Percentiles rank a stretch among this genome's conserved stretches.
Evolutionary conservation across 2,888 invertebrate species (phyloP).

Genomic region (Pardosa pseudoannulata): DNA sequence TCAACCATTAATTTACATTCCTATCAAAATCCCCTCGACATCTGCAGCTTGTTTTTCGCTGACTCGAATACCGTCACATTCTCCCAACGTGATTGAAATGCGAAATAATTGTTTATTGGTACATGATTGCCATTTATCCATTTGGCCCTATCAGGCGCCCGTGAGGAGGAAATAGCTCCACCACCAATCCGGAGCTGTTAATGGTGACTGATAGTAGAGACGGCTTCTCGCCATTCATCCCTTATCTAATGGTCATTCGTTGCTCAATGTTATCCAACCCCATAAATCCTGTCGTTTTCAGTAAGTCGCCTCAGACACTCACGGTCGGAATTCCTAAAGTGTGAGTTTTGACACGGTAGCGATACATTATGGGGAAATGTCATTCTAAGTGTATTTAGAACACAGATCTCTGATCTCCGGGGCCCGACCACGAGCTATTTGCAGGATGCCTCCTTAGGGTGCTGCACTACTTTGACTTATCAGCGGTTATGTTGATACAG

Average conservation of each 20-base stretch:
- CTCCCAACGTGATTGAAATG: conserved; percentile 53
- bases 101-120: conserved; percentile 28
- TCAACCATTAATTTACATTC: too few relatives aligned
- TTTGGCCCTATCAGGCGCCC: not conserved
- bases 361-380: not conserved
- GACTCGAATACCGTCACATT: not conserved
- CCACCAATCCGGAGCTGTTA: conserved; percentile 54
- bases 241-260: conserved; percentile 33
- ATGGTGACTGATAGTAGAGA: conserved; percentile 61
- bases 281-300: conserved; percentile 38
- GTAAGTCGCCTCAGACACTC: not conserved
- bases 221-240: conserved; percentile 26
- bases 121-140: conserved; percentile 27
- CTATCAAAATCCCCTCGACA: too few relatives aligned
- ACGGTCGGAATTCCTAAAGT: not conserved
- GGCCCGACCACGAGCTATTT: not conserved
- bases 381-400: conserved; percentile 6
- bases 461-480: not conserved
- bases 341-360: not conserved
- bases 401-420: not conserved
- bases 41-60: not conserved
- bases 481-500: not conserved
- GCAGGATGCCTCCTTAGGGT: not conserved
- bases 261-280: conserved; percentile 39
- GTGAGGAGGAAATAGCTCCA: not conserved